Evolutionary conservation across 2,888 invertebrate genomes (phyloP).

Genomic region (Cataglyphis livida): DNA sequence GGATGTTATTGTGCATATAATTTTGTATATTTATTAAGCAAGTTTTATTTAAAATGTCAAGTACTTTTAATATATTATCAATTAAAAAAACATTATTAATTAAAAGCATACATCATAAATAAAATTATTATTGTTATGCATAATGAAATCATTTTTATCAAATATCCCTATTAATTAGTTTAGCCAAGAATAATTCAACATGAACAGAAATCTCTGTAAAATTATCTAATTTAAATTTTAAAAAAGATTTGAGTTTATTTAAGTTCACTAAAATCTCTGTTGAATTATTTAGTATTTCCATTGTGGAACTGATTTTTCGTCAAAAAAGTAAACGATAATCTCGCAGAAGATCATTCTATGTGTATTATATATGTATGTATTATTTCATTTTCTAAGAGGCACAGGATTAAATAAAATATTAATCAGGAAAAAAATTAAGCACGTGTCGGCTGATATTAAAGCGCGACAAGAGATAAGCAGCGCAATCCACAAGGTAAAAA

Average conservation of each 20-base stretch:
- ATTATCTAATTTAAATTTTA: constrained; percentile 3
- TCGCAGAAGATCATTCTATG: constrained; percentile 8
- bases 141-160: neutral
- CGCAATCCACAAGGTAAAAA: constrained; percentile 38
- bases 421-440: constrained; percentile 64
- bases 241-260: constrained; percentile 25
- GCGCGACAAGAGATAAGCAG: constrained; percentile 39
- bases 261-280: constrained; percentile 24
- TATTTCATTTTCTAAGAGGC: constrained; percentile 52
- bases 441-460: constrained; percentile 45
- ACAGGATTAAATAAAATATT: constrained; percentile 57
- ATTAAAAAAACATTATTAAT: neutral
- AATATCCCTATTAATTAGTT: constrained; percentile 2
- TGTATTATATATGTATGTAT: constrained; percentile 43
- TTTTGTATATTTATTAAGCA: constrained; percentile 1
- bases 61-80: neutral
- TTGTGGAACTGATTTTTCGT: constrained; percentile 22
- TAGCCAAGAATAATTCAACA: neutral
- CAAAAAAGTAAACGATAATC: constrained; percentile 27
- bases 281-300: constrained; percentile 34
- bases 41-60: neutral
- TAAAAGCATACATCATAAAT: neutral
- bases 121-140: neutral
- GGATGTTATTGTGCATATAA: constrained; percentile 7
- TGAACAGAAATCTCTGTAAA: neutral